Evolutionary conservation across 2,113 vertebrate species (phyloP), one percentile per base, ranked within the genome.

Genomic region (Elaphurus davidianus): DNA sequence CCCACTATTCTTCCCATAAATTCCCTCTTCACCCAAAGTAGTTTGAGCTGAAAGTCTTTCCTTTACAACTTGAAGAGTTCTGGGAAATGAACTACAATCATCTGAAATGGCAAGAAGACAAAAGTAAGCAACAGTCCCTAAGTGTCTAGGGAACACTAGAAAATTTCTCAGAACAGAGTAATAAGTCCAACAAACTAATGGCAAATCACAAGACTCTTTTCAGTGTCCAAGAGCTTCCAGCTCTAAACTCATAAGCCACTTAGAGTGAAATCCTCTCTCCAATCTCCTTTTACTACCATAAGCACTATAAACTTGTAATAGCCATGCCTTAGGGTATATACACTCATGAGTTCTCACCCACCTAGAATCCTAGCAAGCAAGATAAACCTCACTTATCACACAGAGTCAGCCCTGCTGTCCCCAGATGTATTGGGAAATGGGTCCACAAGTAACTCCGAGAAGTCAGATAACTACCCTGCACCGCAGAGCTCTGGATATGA

Each of bases 121-220:
- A 7, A 50, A 50, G 40, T 50, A 95, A 62, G 30, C 5, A 33
- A 62, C 7, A 88, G 62, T 93, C 74, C 33, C 27, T 45, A 89
- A 36, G 27, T 79, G 28, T 83, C 43, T 59, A 74, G n/a, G 74
- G 47, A 94, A 96, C 27, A 92, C 17, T 76, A 81, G 78, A 92
- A 76, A 55, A 79, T 89, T 89, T 83, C 87, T 87, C 84, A 96
- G 50, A 96, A 94, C 50, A 74, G 23, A 54, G 33, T 74, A 83
- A 79, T 64, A 96, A 96, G 74, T 94, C 15, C 28, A 94, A 87
- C 45, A 91, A 93, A 97, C 47, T 71, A 45, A 96, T 67, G 82
- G 96, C 45, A 95, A 91, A 28, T 83, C 14, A 94, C 40, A 79
- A 94, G 82, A 82, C 10, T 10, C 28, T 85, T 81, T 91, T 57